Percentiles rank a stretch among this genome's conserved stretches.
phyloP scores from a whole-genome alignment of 2,113 vertebrate genomes.

The Syngnathus scovelli region DNA sequence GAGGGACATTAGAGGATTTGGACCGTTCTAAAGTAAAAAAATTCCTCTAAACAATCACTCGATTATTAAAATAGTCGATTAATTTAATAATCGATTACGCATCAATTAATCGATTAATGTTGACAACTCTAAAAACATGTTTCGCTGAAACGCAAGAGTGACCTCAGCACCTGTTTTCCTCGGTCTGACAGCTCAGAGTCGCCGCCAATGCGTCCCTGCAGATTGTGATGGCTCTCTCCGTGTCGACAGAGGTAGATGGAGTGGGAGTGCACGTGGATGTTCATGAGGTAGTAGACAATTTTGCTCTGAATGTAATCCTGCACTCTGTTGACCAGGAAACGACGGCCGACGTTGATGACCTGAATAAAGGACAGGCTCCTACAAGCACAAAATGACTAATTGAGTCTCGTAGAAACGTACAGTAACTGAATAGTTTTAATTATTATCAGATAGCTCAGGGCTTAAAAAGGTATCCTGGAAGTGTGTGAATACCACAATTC shows the following conservation, averaged over 20 bases:
- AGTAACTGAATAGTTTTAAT: not conserved
- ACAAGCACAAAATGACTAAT: constrained; percentile 7
- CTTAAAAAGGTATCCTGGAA: not conserved
- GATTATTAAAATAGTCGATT: too few species aligned
- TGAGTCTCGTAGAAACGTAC: not conserved
- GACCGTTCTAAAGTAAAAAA: too few species aligned
- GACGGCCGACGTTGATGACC: constrained; percentile 91
- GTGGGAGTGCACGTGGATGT: constrained; percentile 91
- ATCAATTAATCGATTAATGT: too few species aligned
- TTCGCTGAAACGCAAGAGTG: not conserved
- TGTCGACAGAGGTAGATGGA: constrained; percentile 97
- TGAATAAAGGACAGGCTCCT: constrained; percentile 95
- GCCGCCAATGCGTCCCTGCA: constrained; percentile 83
- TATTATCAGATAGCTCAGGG: not conserved
- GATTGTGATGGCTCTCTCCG: constrained; percentile 87
- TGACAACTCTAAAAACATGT: too few species aligned
- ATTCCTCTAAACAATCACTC: too few species aligned
- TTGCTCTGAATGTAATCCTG: constrained; percentile 98
- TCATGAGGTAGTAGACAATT: constrained; percentile 99
- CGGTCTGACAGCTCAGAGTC: constrained; percentile 82
- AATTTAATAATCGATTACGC: too few species aligned
- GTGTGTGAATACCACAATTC: not conserved
- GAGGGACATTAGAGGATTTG: too few species aligned
- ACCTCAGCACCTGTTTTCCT: constrained; percentile 79
- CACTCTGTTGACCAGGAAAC: constrained; percentile 90